A percentile compares a stretch with the other conserved stretches of the same genome.
Evolutionary conservation across 2,888 invertebrate species (phyloP).

Genomic region (Mantis religiosa): DNA sequence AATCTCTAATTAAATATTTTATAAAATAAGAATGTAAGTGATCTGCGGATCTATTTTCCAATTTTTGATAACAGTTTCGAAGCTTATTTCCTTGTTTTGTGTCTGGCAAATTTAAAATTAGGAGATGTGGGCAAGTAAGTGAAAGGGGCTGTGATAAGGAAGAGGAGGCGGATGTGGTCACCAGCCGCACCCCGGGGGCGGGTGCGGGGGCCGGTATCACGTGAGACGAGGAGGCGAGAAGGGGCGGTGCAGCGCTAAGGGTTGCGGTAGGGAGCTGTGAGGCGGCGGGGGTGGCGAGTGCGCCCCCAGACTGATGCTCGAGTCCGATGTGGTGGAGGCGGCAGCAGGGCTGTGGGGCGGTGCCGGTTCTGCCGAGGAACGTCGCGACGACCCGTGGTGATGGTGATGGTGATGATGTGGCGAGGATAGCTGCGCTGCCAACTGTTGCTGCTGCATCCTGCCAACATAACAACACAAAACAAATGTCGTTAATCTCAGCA

Average conservation of each 20-base stretch:
- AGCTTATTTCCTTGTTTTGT: no score
- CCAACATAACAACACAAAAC: background rate
- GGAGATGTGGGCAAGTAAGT: no score
- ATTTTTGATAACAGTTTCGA: no score
- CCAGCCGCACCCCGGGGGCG: slow-evolving; percentile 27
- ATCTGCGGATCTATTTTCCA: no score
- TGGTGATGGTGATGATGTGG: slow-evolving; percentile 10
- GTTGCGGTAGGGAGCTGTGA: slow-evolving; percentile 34
- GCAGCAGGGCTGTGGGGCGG: slow-evolving; percentile 35
- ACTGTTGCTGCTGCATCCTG: slow-evolving; percentile 41
- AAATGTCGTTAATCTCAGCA: background rate
- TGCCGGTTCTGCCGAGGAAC: slow-evolving; percentile 4
- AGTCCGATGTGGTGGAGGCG: slow-evolving; percentile 36
- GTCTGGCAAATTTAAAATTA: no score
- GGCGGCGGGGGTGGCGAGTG: slow-evolving; percentile 35
- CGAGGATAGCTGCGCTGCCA: slow-evolving; percentile 38
- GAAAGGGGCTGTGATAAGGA: background rate
- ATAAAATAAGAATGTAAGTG: no score
- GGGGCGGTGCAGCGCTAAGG: slow-evolving; percentile 35
- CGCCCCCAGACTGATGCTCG: slow-evolving; percentile 33
- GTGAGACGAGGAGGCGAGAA: slow-evolving; percentile 35
- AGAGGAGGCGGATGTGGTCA: background rate
- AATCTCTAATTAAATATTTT: no score
- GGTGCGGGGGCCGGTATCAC: slow-evolving; percentile 37
- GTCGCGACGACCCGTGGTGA: slow-evolving; percentile 24